Conservation (phyloP, 2,888 invertebrate species). For the Diaperis boleti region DNA sequence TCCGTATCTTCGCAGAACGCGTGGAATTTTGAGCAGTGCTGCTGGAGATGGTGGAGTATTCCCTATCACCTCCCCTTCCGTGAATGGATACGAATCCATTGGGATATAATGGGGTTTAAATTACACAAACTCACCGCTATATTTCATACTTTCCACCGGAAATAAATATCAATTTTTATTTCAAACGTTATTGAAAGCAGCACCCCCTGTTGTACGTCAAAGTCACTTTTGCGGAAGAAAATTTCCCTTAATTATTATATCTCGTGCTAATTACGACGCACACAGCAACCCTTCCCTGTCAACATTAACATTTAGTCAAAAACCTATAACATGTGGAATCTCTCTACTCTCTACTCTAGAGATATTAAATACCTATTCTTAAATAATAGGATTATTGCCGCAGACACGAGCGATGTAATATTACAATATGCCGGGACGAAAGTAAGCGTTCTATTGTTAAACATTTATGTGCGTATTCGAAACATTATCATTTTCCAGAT, state of each 20-base stretch:
- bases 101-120: conserved; percentile 47
- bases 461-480: conserved; percentile 24
- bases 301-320: conserved; percentile 8
- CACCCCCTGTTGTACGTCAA: conserved; percentile 19
- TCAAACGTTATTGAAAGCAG: conserved; percentile 44
- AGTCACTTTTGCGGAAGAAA: conserved; percentile 31
- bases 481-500: conserved; percentile 14
- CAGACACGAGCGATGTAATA: conserved; percentile 25
- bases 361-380: conserved; percentile 22
- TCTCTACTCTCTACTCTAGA: not conserved
- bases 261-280: not conserved
- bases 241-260: conserved; percentile 22
- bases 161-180: conserved; percentile 49
- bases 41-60: conserved; percentile 40
- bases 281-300: not conserved
- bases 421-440: conserved; percentile 17
- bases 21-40: conserved; percentile 44
- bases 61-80: conserved; percentile 45
- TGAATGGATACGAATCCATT: conserved; percentile 47
- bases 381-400: conserved; percentile 30
- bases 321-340: conserved; percentile 6
- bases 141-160: conserved; percentile 46
- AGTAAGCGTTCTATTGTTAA: conserved; percentile 23
- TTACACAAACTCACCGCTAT: conserved; percentile 46
- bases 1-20: conserved; percentile 44